These are phyloP conservation scores for Esox niger DNA, from an alignment of 2,113 vertebrate species.

Conservation along the genomic window DNA sequence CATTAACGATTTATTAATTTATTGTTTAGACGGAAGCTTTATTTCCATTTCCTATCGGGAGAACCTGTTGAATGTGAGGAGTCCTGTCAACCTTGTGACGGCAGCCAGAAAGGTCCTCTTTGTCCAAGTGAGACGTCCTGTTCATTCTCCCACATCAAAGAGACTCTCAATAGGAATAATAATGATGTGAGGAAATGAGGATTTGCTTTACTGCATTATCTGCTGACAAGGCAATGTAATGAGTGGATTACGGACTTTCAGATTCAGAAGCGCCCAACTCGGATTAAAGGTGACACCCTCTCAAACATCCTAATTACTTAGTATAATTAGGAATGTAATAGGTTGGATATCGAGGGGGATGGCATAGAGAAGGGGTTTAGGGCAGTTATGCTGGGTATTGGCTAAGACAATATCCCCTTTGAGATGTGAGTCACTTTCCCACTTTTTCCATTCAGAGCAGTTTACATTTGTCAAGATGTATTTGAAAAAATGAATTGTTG, in stretches of 20 bases:
- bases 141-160: background rate
- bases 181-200: slow-evolving; percentile 7
- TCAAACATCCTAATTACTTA: slow-evolving; percentile 23
- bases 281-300: slow-evolving; percentile 23
- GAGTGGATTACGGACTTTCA: slow-evolving; percentile 27
- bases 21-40: too few relatives aligned
- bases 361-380: background rate
- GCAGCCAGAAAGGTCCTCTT: background rate
- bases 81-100: background rate
- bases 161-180: slow-evolving; percentile 7
- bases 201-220: slow-evolving; percentile 17
- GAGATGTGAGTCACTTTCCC: background rate
- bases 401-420: background rate
- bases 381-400: slow-evolving; percentile 3
- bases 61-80: too few relatives aligned
- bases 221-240: slow-evolving; percentile 20
- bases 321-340: slow-evolving; percentile 29
- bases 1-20: too few relatives aligned
- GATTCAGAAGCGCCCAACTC: slow-evolving; percentile 5
- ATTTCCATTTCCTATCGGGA: too few relatives aligned
- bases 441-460: background rate
- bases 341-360: background rate
- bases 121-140: background rate
- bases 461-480: too few relatives aligned
- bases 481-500: too few relatives aligned